Evolutionary conservation across 2,797 vertebrate genomes (phyloP).

Genomic region (Peromyscus nudipes): DNA sequence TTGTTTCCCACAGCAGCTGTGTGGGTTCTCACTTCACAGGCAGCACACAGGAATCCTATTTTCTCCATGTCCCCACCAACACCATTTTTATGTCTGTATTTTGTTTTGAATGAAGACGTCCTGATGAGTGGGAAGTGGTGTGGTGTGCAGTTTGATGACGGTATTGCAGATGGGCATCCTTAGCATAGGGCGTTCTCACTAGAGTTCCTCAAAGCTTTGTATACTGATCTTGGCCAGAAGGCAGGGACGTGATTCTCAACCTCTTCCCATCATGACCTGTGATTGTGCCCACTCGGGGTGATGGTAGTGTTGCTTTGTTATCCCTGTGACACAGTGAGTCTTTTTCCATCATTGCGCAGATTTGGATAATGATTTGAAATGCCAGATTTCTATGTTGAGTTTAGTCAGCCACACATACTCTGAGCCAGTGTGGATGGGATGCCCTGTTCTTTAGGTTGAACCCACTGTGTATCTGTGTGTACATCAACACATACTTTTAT

Average conservation of each 20-base stretch:
- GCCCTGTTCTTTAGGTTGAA: not conserved
- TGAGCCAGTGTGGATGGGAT: not conserved
- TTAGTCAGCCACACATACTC: not conserved
- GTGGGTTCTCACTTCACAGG: not conserved
- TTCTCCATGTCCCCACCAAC: not conserved
- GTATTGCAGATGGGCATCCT: not conserved
- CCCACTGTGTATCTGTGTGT: not conserved
- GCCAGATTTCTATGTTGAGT: not conserved
- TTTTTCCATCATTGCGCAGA: not conserved
- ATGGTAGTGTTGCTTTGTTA: not conserved
- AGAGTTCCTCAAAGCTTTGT: not conserved
- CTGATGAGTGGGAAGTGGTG: not conserved
- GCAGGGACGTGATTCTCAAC: not conserved
- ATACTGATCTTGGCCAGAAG: not conserved
- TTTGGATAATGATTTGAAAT: constrained; percentile 36
- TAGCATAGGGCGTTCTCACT: not conserved
- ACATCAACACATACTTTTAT: not conserved
- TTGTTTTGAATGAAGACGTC: not conserved
- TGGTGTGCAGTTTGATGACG: not conserved
- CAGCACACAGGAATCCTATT: not conserved
- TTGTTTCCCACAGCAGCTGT: not conserved
- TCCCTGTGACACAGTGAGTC: not conserved
- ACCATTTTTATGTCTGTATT: not conserved
- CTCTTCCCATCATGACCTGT: not conserved
- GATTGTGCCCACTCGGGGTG: not conserved